phyloP scores from a whole-genome alignment of 2,797 vertebrate genomes.

The Ptychadena robeensis region DNA sequence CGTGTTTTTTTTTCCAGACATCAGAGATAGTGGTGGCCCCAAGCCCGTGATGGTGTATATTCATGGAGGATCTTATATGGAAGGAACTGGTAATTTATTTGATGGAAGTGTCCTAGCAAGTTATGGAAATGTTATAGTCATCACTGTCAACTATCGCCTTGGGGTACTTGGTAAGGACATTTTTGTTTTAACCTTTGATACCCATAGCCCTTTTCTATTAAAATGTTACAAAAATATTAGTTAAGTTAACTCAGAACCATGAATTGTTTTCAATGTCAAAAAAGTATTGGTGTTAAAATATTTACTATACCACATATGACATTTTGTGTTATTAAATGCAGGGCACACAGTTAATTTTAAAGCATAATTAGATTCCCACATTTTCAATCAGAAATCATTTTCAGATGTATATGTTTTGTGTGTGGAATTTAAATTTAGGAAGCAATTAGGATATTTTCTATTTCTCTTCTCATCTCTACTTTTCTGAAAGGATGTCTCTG shows the following conservation, averaged over 20 bases:
- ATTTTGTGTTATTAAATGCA: neutral
- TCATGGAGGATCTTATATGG: slow-evolving; percentile 98
- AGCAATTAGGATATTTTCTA: neutral
- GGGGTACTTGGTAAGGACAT: slow-evolving; percentile 92
- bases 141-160: slow-evolving; percentile 97
- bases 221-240: slow-evolving; percentile 33
- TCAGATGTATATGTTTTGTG: no score
- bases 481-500: no score
- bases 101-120: slow-evolving; percentile 99
- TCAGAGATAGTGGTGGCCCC: slow-evolving; percentile 98
- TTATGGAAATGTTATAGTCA: slow-evolving; percentile 99
- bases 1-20: slow-evolving; percentile 86
- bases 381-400: neutral
- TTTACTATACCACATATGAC: neutral
- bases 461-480: no score
- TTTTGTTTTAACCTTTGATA: slow-evolving; percentile 60
- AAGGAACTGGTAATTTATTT: slow-evolving; percentile 98
- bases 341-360: neutral
- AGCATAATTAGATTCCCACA: neutral
- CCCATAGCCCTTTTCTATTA: neutral
- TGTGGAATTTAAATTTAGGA: no score
- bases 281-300: neutral
- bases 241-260: neutral
- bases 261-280: slow-evolving; percentile 8
- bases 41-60: slow-evolving; percentile 99